These are phyloP conservation scores for Neuroterus valhalla DNA, from an alignment of 1,140 invertebrate genomes.

Conservation along the genomic window DNA sequence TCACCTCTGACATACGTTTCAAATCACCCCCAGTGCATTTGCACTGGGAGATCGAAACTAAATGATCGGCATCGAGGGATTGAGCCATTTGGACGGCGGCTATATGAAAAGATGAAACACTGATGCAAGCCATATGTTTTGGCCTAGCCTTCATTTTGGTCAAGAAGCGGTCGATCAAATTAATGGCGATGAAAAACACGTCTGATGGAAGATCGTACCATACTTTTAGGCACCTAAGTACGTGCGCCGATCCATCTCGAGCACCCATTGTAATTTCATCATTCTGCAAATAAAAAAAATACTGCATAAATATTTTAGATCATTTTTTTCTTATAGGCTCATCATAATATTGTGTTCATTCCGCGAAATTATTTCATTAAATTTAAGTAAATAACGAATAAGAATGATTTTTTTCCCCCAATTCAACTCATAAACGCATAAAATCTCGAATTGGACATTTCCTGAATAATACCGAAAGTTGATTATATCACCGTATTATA, in stretches of 20 bases:
- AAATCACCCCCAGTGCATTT: slow-evolving; percentile 85
- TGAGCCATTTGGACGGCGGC: slow-evolving; percentile 74
- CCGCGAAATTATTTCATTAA: too few relatives aligned
- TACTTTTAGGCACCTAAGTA: slow-evolving; percentile 86
- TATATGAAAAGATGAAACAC: slow-evolving; percentile 82
- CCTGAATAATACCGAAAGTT: too few relatives aligned
- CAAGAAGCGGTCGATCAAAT: slow-evolving; percentile 85
- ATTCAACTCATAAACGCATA: too few relatives aligned
- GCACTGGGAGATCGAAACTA: slow-evolving; percentile 81
- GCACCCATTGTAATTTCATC: slow-evolving; percentile 84
- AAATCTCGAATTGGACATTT: too few relatives aligned
- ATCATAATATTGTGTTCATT: too few relatives aligned
- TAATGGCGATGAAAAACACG: slow-evolving; percentile 85
- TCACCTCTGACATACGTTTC: slow-evolving; percentile 83
- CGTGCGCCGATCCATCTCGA: slow-evolving; percentile 85
- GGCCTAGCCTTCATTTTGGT: slow-evolving; percentile 83
- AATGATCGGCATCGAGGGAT: slow-evolving; percentile 65
- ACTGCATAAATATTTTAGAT: too few relatives aligned
- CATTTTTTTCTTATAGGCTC: too few relatives aligned
- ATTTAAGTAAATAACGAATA: too few relatives aligned
- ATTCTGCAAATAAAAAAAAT: slow-evolving; percentile 63
- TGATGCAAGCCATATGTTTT: slow-evolving; percentile 83
- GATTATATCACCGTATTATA: too few relatives aligned
- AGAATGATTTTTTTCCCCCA: too few relatives aligned
- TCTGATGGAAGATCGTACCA: slow-evolving; percentile 88